Conservation (phyloP, 1,140 invertebrate genomes). For the Ridgeia piscesae region DNA sequence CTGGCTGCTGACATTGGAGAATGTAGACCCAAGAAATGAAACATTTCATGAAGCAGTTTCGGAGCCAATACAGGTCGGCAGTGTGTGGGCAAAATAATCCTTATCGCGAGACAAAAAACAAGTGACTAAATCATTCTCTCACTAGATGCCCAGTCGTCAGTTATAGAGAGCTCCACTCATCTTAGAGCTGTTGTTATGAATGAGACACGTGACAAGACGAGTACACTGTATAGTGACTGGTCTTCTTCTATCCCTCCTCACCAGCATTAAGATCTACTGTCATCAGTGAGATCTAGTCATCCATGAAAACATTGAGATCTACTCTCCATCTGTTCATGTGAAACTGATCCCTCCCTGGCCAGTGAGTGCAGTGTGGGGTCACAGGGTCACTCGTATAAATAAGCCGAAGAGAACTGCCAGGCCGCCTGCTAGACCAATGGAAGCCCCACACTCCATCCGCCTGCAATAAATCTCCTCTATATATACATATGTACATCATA, state of each 20-base stretch:
- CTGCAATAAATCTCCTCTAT: background rate
- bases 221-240: background rate
- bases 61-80: too few species aligned
- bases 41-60: too few species aligned
- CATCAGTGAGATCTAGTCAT: too few species aligned
- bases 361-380: background rate
- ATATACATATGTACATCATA: slow-evolving; percentile 2
- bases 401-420: background rate
- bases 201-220: background rate
- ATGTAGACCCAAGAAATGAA: too few species aligned
- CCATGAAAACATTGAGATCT: too few species aligned
- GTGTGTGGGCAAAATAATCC: too few species aligned
- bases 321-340: background rate
- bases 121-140: too few species aligned
- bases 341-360: background rate
- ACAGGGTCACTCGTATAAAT: background rate
- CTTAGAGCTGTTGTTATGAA: background rate
- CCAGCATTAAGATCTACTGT: too few species aligned
- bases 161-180: background rate
- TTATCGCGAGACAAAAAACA: too few species aligned
- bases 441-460: background rate
- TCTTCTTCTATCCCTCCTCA: too few species aligned
- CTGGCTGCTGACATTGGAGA: too few species aligned
- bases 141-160: too few species aligned
- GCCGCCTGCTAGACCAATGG: background rate